phyloP scores from a whole-genome alignment of 2,113 vertebrate species.

The Pluvialis apricaria region DNA sequence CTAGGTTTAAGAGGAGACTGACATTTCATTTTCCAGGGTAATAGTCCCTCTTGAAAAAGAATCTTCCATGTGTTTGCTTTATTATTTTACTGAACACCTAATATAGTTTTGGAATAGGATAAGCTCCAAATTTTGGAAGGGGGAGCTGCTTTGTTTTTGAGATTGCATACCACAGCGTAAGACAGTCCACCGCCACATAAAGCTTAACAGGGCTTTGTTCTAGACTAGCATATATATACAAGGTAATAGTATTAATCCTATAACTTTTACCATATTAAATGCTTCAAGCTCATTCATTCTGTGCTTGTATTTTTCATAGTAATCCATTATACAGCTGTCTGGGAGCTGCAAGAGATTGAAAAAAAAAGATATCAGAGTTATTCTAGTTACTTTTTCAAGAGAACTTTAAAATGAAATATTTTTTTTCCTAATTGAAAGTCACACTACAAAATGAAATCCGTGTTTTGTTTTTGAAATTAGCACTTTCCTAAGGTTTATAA shows the following conservation, averaged over 20 bases:
- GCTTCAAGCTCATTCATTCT: conserved; percentile 89
- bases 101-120: conserved; percentile 69
- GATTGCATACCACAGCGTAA: conserved; percentile 39
- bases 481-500: background rate
- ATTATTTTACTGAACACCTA: conserved; percentile 72
- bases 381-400: background rate
- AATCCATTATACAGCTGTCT: conserved; percentile 82
- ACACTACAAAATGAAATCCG: background rate
- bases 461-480: conserved; percentile 28
- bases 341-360: conserved; percentile 72
- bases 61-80: conserved; percentile 71
- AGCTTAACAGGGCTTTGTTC: conserved; percentile 50
- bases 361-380: background rate
- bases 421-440: conserved; percentile 6
- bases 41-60: conserved; percentile 63
- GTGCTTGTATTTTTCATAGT: conserved; percentile 80
- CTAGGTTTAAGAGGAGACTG: conserved; percentile 66
- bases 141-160: conserved; percentile 39
- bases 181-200: conserved; percentile 45
- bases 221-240: conserved; percentile 15
- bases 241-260: conserved; percentile 22
- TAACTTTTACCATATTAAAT: conserved; percentile 89
- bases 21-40: conserved; percentile 57
- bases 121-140: conserved; percentile 12
- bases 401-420: background rate